Conservation (phyloP, 2,113 vertebrate genomes). For the Otis tarda region DNA sequence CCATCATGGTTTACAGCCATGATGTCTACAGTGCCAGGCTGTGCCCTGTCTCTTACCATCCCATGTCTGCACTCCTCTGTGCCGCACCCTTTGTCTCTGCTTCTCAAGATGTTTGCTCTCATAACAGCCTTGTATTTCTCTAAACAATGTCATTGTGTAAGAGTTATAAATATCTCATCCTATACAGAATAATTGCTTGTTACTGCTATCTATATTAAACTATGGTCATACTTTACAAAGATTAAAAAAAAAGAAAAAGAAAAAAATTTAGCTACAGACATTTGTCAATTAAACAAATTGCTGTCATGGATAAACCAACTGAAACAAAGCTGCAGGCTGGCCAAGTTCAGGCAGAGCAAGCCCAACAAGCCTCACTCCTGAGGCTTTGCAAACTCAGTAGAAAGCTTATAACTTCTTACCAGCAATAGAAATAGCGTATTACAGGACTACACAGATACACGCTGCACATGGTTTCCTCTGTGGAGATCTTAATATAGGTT, state of each 20-base stretch:
- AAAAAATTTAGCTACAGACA: neutral
- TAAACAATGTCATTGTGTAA: neutral
- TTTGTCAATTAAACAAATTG: neutral
- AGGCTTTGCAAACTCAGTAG: neutral
- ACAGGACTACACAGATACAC: neutral
- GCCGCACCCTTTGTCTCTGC: fast-evolving
- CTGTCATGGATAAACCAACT: neutral
- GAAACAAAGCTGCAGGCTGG: neutral
- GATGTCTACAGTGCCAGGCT: too few species aligned
- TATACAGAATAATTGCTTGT: neutral
- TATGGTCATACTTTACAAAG: neutral
- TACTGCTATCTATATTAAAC: neutral
- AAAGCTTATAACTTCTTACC: fast-evolving
- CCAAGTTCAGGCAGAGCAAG: neutral
- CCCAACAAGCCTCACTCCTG: neutral
- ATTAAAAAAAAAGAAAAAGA: neutral
- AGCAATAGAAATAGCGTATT: neutral
- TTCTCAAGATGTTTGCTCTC: neutral
- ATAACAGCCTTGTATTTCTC: neutral
- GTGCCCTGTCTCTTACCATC: too few species aligned
- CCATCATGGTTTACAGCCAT: too few species aligned
- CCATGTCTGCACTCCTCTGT: neutral
- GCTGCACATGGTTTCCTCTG: neutral
- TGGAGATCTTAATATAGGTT: neutral
- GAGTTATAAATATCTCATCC: neutral